phyloP scores from a whole-genome alignment of 2,888 invertebrate species.

The Eupithecia insigniata region DNA sequence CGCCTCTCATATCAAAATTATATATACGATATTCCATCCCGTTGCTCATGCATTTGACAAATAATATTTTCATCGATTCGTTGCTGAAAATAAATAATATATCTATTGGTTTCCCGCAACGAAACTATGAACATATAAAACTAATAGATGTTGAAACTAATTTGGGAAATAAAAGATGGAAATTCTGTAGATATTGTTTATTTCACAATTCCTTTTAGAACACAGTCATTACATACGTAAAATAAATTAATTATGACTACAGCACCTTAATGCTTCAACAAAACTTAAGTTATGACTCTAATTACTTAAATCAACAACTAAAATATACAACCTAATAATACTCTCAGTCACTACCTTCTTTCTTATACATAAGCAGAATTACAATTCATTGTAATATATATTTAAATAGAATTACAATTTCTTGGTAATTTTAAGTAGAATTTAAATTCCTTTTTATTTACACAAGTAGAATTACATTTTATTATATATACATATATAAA shows the following conservation, averaged over 20 bases:
- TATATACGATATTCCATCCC: neutral
- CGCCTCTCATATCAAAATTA: too few species aligned
- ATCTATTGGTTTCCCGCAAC: neutral
- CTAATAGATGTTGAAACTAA: neutral
- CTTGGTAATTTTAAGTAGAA: neutral
- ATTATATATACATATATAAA: neutral
- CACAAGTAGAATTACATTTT: neutral
- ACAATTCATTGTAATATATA: neutral
- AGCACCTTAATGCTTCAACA: conserved; percentile 6
- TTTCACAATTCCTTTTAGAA: conserved; percentile 21
- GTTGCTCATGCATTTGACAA: neutral
- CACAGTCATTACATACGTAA: conserved; percentile 5
- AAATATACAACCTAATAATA: conserved; percentile 20
- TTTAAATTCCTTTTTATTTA: neutral
- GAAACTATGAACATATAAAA: neutral
- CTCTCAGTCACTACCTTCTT: conserved; percentile 25
- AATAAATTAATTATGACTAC: conserved; percentile 33
- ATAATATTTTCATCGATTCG: too few species aligned
- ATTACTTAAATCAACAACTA: neutral
- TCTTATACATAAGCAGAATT: neutral
- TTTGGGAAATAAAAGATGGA: conserved; percentile 4
- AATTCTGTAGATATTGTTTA: conserved; percentile 20
- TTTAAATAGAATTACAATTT: neutral
- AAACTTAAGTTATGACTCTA: neutral
- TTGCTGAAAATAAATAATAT: too few species aligned